phyloP scores from a whole-genome alignment of 2,797 vertebrate genomes.

The Scleropages formosus region DNA sequence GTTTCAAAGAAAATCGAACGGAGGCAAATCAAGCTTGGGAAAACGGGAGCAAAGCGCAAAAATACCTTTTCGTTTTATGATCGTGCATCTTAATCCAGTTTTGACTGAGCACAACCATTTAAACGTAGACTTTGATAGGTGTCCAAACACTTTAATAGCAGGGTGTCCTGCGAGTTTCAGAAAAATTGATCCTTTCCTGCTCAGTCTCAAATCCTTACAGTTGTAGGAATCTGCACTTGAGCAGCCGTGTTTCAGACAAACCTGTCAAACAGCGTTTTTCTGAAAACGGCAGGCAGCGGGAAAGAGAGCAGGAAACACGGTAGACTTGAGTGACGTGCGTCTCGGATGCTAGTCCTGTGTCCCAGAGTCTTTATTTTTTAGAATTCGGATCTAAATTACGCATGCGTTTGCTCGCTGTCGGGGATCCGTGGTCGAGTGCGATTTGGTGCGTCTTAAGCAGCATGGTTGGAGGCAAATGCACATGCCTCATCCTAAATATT shows the following conservation, averaged over 20 bases:
- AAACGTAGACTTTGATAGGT: too few species aligned
- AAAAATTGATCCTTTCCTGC: not conserved
- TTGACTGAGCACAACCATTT: too few species aligned
- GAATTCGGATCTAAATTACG: not conserved
- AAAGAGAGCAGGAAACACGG: not conserved
- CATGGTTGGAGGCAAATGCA: not conserved
- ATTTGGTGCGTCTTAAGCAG: not conserved
- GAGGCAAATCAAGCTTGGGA: too few species aligned
- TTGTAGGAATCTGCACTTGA: not conserved
- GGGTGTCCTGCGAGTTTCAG: not conserved
- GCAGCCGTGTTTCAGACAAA: not conserved
- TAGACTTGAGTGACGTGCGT: constrained; percentile 27
- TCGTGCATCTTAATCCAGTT: too few species aligned
- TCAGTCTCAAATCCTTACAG: too few species aligned
- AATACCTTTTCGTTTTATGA: too few species aligned
- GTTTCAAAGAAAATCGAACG: too few species aligned
- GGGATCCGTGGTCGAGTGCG: not conserved
- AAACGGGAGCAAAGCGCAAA: too few species aligned
- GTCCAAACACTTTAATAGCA: not conserved
- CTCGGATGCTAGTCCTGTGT: not conserved
- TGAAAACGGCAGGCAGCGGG: not conserved
- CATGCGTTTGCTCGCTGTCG: not conserved
- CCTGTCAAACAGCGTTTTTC: constrained; percentile 1
- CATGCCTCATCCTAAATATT: constrained; percentile 1
- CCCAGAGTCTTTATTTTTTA: not conserved